Evolutionary conservation across 37 sponge, comb jelly and placozoan genomes (phyloP).

Genomic region (Crambe crambe): DNA sequence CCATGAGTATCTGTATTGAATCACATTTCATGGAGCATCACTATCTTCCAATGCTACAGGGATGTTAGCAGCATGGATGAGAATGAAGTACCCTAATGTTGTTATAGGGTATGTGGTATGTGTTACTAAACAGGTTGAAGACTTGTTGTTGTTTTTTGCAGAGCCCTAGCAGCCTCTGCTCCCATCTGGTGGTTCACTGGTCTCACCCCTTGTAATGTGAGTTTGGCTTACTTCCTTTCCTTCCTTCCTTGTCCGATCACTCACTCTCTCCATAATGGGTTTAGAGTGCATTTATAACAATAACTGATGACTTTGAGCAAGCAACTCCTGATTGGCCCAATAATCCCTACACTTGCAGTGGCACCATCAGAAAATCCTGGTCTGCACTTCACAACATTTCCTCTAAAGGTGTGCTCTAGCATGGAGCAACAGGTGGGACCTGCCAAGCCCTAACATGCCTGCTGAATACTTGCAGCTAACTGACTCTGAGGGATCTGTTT

Average conservation of each 20-base stretch:
- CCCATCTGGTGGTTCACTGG: constrained; percentile 82
- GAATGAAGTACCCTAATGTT: constrained; percentile 84
- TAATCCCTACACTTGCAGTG: constrained; percentile 32
- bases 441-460: not conserved
- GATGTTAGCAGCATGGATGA: constrained; percentile 92
- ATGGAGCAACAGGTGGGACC: not conserved
- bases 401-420: not conserved
- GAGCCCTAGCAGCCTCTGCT: constrained; percentile 89
- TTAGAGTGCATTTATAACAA: constrained; percentile 5
- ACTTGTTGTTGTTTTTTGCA: constrained; percentile 16
- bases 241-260: not conserved
- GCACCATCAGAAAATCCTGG: constrained; percentile 56
- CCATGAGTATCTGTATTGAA: not conserved
- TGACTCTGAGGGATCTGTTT: too few relatives aligned
- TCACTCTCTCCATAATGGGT: too few relatives aligned
- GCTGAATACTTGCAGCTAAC: too few relatives aligned
- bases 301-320: not conserved
- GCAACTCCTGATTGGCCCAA: constrained; percentile 4
- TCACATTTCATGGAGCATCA: not conserved
- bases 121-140: too few relatives aligned
- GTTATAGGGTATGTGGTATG: not conserved
- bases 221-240: not conserved
- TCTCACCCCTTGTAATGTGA: constrained; percentile 62
- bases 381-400: constrained; percentile 21
- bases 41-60: constrained; percentile 31